Base-by-base conservation (phyloP, 2,888 invertebrate species). In the Scaptomyza polygonia region DNA sequence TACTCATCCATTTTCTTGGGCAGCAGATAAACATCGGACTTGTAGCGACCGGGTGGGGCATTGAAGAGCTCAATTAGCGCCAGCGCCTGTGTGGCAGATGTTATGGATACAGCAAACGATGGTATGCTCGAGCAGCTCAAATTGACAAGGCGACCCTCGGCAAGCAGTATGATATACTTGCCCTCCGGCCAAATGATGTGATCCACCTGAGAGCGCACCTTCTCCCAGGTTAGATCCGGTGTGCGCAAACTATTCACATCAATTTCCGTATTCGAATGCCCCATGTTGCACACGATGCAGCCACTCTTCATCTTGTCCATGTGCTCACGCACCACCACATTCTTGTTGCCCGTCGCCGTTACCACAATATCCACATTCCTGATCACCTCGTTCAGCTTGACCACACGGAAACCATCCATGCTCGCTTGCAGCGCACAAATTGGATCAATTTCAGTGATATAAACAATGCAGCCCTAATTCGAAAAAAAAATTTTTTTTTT, bases 1-100 rank as follows among this genome's bases (percentile, higher is more conserved):
- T 99, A 99, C 89, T 99, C 99, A 93, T 99, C 97, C 99, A 99
- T 98, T 93, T 99, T 99, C 93, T 99, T 99, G 53, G 99, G 99
- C 86, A 99, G 93, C 76, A 99, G 94, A 92, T 99, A 99, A 16
- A 99, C 99, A 91, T 99, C 99, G 72, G 98, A 95, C 93, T 98
- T 99, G 92, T 99, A 99, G 67, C 99, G 94, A 40, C 98, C 97
- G 49, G 95, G 93, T 12, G 99, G 99, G 8, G 99, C 99, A 93
- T 99, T 99, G 90, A 97, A 99, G 42, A 99, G 93, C 93, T 99
- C 99, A 88, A 99, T 99, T 72, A 99, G 94, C 25, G 99, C 99
- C 70, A 99, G 93, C 9, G 98, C 98, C 93, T 99, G 99, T 39
- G 99, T 99, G 67, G 98, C 97, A 3, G 98, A 97, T 34, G 99